Evolutionary conservation across 2,113 vertebrate species (phyloP).

Genomic region (Scartelaos histophorus): DNA sequence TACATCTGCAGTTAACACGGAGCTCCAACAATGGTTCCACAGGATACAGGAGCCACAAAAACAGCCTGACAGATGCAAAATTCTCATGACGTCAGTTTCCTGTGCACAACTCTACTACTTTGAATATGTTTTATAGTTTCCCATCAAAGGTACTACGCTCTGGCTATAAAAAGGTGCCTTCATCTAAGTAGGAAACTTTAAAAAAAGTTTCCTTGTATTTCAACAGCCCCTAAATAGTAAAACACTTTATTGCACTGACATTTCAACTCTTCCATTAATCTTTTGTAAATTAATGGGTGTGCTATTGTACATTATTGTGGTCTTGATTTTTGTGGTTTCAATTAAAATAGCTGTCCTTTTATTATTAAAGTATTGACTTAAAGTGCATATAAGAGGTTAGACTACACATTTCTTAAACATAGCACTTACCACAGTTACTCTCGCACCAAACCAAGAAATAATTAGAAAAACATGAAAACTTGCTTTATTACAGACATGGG

Average conservation of each 20-base stretch:
- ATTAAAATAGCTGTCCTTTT: conserved; percentile 1
- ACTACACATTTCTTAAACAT: too few species aligned
- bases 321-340: conserved; percentile 15
- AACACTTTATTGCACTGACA: not conserved
- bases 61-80: conserved; percentile 24
- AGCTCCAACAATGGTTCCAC: conserved; percentile 56
- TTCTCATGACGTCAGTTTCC: conserved; percentile 31
- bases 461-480: too few species aligned
- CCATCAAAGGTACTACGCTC: not conserved
- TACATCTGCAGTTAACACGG: conserved; percentile 38
- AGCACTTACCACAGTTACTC: too few species aligned
- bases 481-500: too few species aligned
- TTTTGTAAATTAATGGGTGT: not conserved
- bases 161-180: not conserved
- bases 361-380: not conserved
- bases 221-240: not conserved
- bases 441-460: too few species aligned
- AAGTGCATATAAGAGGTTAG: too few species aligned
- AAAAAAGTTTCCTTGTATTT: not conserved
- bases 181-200: not conserved
- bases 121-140: not conserved
- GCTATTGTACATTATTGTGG: not conserved
- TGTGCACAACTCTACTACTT: not conserved
- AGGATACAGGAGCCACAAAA: conserved; percentile 42
- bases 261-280: not conserved